Percentiles rank a stretch among this genome's conserved stretches.
Evolutionary conservation across 2,797 vertebrate genomes (phyloP).

Genomic region (Cottoperca gobio): DNA sequence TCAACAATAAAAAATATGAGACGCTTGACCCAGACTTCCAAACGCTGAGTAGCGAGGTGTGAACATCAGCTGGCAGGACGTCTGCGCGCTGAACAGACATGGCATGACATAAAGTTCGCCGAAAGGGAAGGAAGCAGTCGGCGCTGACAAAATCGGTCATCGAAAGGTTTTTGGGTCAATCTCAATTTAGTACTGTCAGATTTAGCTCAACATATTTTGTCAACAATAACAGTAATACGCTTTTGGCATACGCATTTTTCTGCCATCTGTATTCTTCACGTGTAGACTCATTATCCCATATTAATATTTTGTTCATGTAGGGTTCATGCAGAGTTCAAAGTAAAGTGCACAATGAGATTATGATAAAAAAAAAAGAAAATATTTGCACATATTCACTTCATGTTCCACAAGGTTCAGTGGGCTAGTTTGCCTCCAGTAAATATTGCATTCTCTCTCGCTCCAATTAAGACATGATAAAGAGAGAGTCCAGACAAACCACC

Average conservation of each 20-base stretch:
- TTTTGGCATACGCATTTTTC: background rate
- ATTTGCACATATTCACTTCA: background rate
- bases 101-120: slow-evolving; percentile 24
- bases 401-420: slow-evolving; percentile 36
- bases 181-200: slow-evolving; percentile 51
- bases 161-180: slow-evolving; percentile 73
- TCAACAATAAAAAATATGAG: slow-evolving; percentile 5
- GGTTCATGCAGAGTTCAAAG: slow-evolving; percentile 69
- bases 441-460: slow-evolving; percentile 51
- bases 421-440: slow-evolving; percentile 42
- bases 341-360: slow-evolving; percentile 39
- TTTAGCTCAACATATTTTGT: slow-evolving; percentile 45
- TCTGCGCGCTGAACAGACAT: slow-evolving; percentile 12
- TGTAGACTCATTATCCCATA: slow-evolving; percentile 26
- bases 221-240: slow-evolving; percentile 37
- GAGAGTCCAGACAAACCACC: background rate
- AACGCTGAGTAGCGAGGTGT: slow-evolving; percentile 12
- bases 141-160: slow-evolving; percentile 43
- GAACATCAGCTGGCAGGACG: slow-evolving; percentile 42
- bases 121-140: background rate
- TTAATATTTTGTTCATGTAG: slow-evolving; percentile 22
- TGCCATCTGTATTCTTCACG: slow-evolving; percentile 29
- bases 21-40: background rate
- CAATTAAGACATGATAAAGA: slow-evolving; percentile 38
- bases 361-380: slow-evolving; percentile 9